Evolutionary conservation across 2,888 invertebrate genomes (phyloP).

Genomic region (Meiosimyza platycephala): DNA sequence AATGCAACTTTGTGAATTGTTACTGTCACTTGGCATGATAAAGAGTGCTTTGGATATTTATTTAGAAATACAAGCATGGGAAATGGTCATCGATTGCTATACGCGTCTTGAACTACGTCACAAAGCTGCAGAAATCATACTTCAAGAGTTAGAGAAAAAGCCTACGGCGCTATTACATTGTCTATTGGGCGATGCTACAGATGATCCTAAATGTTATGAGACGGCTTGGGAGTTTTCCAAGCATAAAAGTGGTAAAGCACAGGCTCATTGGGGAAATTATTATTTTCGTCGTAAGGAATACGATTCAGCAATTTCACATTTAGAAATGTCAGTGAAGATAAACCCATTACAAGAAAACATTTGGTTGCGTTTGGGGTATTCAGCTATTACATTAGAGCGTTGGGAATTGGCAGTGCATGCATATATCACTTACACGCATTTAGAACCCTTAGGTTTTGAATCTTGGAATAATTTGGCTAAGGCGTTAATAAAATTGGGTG

Average conservation of each 20-base stretch:
- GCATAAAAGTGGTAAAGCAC: constrained; percentile 83
- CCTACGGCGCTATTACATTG: constrained; percentile 91
- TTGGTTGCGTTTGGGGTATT: constrained; percentile 88
- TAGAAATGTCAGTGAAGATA: constrained; percentile 83
- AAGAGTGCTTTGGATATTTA: constrained; percentile 88
- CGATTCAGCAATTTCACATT: constrained; percentile 82
- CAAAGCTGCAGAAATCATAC: constrained; percentile 91
- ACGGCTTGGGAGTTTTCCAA: constrained; percentile 93
- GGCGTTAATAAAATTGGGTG: constrained; percentile 87
- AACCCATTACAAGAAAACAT: constrained; percentile 89
- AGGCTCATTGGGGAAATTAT: constrained; percentile 88
- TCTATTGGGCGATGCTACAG: constrained; percentile 88
- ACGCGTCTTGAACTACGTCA: constrained; percentile 84
- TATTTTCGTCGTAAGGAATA: constrained; percentile 82
- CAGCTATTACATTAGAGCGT: constrained; percentile 80
- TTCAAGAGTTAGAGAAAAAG: constrained; percentile 80
- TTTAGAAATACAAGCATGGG: constrained; percentile 84
- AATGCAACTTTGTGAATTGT: constrained; percentile 80
- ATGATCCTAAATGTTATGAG: constrained; percentile 83
- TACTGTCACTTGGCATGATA: constrained; percentile 83
- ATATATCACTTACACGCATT: constrained; percentile 85
- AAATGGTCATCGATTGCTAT: constrained; percentile 93
- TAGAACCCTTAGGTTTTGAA: constrained; percentile 92
- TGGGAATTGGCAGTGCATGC: constrained; percentile 87
- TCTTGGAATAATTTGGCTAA: constrained; percentile 99